Percentiles rank a stretch among this genome's conserved stretches.
These are phyloP conservation scores for Corythornis leucogaster DNA, from an alignment of 2,797 vertebrate species.

Conservation along the genomic window DNA sequence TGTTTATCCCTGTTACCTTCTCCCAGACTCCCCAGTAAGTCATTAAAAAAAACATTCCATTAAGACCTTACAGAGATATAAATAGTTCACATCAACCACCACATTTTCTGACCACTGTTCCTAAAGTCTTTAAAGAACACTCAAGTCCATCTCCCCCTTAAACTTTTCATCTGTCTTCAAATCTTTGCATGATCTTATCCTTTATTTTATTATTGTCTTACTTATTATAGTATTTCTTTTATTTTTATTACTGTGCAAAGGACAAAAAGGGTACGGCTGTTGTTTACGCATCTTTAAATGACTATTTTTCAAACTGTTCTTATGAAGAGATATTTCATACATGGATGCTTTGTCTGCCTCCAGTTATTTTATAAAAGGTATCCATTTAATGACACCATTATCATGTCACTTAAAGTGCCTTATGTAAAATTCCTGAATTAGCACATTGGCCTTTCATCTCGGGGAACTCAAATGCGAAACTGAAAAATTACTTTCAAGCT, in stretches of 20 bases:
- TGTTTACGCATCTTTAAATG: not conserved
- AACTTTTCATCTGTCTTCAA: not conserved
- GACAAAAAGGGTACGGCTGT: not conserved
- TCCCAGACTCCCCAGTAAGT: not conserved
- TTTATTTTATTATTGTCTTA: not conserved
- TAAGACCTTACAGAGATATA: not conserved
- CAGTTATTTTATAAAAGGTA: slow-evolving; percentile 29
- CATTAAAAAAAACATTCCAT: not conserved
- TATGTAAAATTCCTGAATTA: slow-evolving; percentile 44
- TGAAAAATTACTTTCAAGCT: slow-evolving; percentile 44
- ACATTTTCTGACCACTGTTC: not conserved
- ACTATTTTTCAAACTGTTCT: not conserved
- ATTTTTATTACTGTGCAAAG: not conserved
- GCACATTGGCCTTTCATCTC: slow-evolving; percentile 39
- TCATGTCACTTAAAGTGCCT: slow-evolving; percentile 27
- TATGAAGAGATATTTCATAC: not conserved
- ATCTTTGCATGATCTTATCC: not conserved
- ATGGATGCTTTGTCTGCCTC: slow-evolving; percentile 4
- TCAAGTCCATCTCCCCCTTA: not conserved
- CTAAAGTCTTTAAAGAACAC: not conserved
- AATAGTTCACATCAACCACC: not conserved
- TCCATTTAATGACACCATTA: slow-evolving; percentile 46
- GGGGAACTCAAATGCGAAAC: slow-evolving; percentile 15
- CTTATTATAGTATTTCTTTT: not conserved
- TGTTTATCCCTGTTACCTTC: not conserved